Evolutionary conservation across 1,140 invertebrate genomes (phyloP).

Genomic region (Drosophila burlai): DNA sequence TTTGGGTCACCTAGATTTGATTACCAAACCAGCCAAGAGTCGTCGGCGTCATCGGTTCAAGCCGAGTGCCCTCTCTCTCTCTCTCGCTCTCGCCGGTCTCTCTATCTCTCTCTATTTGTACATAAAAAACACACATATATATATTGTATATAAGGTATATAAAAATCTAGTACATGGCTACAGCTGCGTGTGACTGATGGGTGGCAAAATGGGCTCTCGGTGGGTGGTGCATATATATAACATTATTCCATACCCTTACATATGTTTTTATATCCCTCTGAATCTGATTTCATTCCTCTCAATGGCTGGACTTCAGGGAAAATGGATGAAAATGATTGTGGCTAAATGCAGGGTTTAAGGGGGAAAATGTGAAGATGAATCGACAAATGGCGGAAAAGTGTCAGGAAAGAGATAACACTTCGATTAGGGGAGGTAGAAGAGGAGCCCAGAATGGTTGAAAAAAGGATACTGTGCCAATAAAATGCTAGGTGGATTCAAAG

Average conservation of each 20-base stretch:
- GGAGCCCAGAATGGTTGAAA: not conserved
- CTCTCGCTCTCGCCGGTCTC: constrained; percentile 11
- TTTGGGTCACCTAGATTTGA: constrained; percentile 67
- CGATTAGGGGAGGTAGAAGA: not conserved
- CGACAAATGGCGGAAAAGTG: constrained; percentile 16
- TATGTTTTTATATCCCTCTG: constrained; percentile 29
- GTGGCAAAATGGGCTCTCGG: constrained; percentile 17
- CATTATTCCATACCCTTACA: constrained; percentile 8
- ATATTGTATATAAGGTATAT: constrained; percentile 8
- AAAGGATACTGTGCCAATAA: constrained; percentile 16
- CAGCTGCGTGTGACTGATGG: constrained; percentile 37
- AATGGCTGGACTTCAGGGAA: constrained; percentile 10
- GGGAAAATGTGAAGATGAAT: constrained; percentile 8
- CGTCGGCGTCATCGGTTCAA: constrained; percentile 48
- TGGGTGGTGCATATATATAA: constrained; percentile 26
- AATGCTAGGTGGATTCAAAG: not conserved
- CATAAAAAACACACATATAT: constrained; percentile 1
- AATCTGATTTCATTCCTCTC: constrained; percentile 10
- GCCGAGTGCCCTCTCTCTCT: constrained; percentile 22
- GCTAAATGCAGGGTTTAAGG: constrained; percentile 2
- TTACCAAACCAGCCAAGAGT: constrained; percentile 60
- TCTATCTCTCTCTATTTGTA: constrained; percentile 29
- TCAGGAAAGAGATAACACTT: constrained; percentile 18
- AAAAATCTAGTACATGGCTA: constrained; percentile 47
- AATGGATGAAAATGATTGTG: constrained; percentile 2